A percentile compares a stretch with the other conserved stretches of the same genome.
Evolutionary conservation across 1,140 invertebrate species (phyloP).

Genomic region (Tribolium castaneum): DNA sequence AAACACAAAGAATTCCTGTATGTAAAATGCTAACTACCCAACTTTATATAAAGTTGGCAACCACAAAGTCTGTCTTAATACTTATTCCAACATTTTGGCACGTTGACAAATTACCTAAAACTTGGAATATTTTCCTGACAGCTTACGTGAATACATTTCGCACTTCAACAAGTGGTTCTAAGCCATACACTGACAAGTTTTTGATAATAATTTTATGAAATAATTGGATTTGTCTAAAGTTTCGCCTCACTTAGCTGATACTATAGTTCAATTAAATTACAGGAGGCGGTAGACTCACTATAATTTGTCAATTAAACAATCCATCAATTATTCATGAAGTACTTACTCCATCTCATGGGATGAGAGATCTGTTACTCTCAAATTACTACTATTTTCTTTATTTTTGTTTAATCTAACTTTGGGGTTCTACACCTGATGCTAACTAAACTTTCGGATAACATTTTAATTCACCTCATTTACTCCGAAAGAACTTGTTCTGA

Average conservation of each 20-base stretch:
- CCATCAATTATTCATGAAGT: conserved; percentile 39
- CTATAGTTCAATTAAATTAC: conserved; percentile 38
- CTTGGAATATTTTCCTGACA: not conserved
- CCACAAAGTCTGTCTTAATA: not conserved
- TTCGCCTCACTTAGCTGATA: conserved; percentile 16
- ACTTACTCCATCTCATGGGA: conserved; percentile 25
- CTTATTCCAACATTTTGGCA: not conserved
- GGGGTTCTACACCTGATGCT: not conserved
- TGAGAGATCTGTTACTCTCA: conserved; percentile 23
- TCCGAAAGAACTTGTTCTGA: conserved; percentile 12
- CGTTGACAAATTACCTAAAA: not conserved
- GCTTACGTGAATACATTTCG: not conserved
- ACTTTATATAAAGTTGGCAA: not conserved
- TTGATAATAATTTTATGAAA: not conserved
- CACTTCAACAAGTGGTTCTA: not conserved
- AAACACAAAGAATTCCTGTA: not conserved
- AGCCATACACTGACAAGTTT: not conserved
- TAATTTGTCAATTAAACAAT: conserved; percentile 41
- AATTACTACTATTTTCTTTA: conserved; percentile 21
- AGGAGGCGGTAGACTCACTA: conserved; percentile 28
- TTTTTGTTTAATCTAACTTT: conserved; percentile 1
- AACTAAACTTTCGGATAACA: not conserved
- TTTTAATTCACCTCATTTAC: conserved; percentile 8
- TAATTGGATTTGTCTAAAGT: conserved; percentile 7
- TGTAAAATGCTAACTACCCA: not conserved